These are phyloP conservation scores for Exocentrus adspersus DNA, from an alignment of 2,888 invertebrate species.

Conservation along the genomic window DNA sequence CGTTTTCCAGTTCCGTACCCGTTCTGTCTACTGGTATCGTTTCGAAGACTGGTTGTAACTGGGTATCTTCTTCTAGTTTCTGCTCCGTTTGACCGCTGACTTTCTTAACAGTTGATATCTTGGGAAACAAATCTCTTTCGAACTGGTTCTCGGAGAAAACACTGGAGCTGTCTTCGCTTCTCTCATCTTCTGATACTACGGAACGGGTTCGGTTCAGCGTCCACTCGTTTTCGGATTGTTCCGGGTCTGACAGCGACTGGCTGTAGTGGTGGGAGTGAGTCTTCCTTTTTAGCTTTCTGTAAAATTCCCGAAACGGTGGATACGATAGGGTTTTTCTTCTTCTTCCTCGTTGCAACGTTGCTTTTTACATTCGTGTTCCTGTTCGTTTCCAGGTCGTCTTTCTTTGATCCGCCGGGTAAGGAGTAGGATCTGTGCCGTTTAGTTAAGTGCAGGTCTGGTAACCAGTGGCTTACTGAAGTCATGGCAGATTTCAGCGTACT, in stretches of 20 bases:
- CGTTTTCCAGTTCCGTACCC: constrained; percentile 47
- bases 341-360: constrained; percentile 64
- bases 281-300: constrained; percentile 83
- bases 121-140: constrained; percentile 71
- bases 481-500: constrained; percentile 79
- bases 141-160: constrained; percentile 76
- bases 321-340: constrained; percentile 83
- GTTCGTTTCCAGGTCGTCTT: constrained; percentile 67
- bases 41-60: constrained; percentile 47
- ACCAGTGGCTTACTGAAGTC: constrained; percentile 82
- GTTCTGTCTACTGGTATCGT: constrained; percentile 52
- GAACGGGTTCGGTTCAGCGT: constrained; percentile 72
- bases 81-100: constrained; percentile 54
- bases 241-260: constrained; percentile 79
- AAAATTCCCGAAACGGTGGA: constrained; percentile 86
- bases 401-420: constrained; percentile 76
- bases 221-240: constrained; percentile 81
- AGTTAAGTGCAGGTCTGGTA: constrained; percentile 82
- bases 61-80: constrained; percentile 32
- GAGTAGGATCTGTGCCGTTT: constrained; percentile 86
- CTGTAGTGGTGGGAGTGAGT: constrained; percentile 65
- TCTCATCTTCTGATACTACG: constrained; percentile 80
- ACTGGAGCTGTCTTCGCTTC: constrained; percentile 63
- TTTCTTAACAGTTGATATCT: constrained; percentile 63
- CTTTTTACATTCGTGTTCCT: constrained; percentile 55